Evolutionary conservation across 2,888 invertebrate genomes (phyloP), one percentile per base, ranked within the genome.

Genomic region (Gandaritis pyraliata): DNA sequence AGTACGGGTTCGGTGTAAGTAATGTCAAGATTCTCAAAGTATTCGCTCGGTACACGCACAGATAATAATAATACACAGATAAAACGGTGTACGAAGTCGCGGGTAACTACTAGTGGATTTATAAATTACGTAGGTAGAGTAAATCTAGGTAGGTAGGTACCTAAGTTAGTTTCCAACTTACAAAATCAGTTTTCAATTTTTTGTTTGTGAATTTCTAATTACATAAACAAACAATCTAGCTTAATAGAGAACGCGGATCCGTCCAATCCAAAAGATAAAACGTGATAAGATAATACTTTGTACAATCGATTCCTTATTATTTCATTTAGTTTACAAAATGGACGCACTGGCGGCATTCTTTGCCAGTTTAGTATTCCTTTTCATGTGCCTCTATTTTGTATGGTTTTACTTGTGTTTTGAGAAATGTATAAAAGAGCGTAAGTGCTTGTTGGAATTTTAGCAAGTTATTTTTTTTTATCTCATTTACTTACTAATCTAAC

Each of bases 261-360:
- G 7, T 41, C 16, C 43, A 16, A 43, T 10, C 16, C 15, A 43
- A 10, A 41, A 43, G 43, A 43, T 43, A 43, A 43, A 16, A 10
- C 0, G 30, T 12, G 64, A 64, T 67, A 62, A 54, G 53, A 50
- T 64, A 16, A 43, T 16, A 3, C 10, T 57, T 43, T 13, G n/a
- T 39, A 23, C 5, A 16, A n/a, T 10, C 11, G 11, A n/a, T 43
- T 43, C 8, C 39, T 39, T 43, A 16, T 18, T 36, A 18, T 43
- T 50, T 36, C 43, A 11, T 51, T 48, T 13, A 55, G 46, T 46
- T 47, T 50, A 11, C 36, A 58, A 15, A 39, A 82, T 75, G 71
- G 88, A 88, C 16, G 64, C 82, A 15, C 70, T 87, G 65, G 64
- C 72, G 1, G 75, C 77, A 1, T 56, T 86, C 50, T 77, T 86